Evolutionary conservation across 2,113 vertebrate genomes (phyloP).

Genomic region (Eurypyga helias): DNA sequence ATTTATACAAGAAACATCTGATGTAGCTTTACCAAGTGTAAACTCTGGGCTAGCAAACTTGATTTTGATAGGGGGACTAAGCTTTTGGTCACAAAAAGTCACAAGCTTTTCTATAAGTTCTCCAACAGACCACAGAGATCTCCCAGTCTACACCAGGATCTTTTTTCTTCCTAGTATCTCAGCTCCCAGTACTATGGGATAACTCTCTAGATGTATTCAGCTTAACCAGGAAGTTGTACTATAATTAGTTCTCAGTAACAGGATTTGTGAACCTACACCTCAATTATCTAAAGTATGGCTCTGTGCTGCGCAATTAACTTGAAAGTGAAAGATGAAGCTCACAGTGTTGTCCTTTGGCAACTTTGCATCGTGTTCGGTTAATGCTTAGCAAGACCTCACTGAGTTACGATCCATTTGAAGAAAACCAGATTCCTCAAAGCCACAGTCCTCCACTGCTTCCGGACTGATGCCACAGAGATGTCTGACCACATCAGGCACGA

Average conservation of each 20-base stretch:
- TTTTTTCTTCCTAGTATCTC: background rate
- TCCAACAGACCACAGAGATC: background rate
- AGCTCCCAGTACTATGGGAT: background rate
- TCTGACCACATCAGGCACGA: background rate
- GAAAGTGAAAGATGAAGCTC: background rate
- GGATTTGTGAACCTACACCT: background rate
- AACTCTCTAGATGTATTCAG: background rate
- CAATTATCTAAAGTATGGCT: background rate
- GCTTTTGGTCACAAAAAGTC: background rate
- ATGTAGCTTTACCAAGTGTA: background rate
- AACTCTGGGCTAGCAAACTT: background rate
- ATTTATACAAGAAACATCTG: background rate
- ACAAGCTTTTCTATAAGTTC: background rate
- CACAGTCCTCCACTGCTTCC: background rate
- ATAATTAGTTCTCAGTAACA: background rate
- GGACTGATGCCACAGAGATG: background rate
- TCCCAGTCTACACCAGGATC: fast-evolving
- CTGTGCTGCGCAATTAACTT: background rate
- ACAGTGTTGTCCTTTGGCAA: no score
- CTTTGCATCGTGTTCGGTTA: fast-evolving
- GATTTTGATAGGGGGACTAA: background rate
- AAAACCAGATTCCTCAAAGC: background rate
- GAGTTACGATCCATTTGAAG: background rate
- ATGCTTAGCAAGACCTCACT: background rate
- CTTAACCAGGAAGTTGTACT: background rate